These are phyloP conservation scores for Tachina fera DNA, from an alignment of 2,888 invertebrate genomes.

Conservation along the genomic window DNA sequence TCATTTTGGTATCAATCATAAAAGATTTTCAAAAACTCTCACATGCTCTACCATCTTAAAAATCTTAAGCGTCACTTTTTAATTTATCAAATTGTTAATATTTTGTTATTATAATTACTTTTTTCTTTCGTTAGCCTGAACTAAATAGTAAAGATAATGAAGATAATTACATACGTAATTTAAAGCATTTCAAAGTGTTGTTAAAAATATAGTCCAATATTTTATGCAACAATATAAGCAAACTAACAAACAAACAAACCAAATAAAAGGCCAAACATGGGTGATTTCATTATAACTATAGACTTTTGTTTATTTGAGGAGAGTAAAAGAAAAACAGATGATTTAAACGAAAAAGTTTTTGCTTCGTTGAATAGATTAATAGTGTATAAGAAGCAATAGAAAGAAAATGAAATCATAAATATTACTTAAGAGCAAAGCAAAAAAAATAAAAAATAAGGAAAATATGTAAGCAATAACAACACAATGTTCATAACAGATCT, in stretches of 20 bases:
- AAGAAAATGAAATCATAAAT: slow-evolving; percentile 56
- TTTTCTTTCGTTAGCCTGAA: slow-evolving; percentile 5
- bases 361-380: slow-evolving; percentile 55
- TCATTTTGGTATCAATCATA: not conserved
- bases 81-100: slow-evolving; percentile 32
- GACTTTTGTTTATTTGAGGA: slow-evolving; percentile 27
- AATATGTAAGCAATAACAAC: not conserved
- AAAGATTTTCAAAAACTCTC: not conserved
- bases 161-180: slow-evolving; percentile 66
- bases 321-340: slow-evolving; percentile 36
- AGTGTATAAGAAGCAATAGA: slow-evolving; percentile 23
- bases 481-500: slow-evolving; percentile 17
- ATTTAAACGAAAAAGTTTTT: slow-evolving; percentile 46
- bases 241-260: slow-evolving; percentile 48
- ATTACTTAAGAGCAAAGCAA: slow-evolving; percentile 61
- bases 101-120: not conserved
- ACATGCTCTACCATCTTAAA: slow-evolving; percentile 28
- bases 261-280: slow-evolving; percentile 24
- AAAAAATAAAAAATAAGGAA: too few species aligned
- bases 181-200: slow-evolving; percentile 45
- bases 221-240: slow-evolving; percentile 65
- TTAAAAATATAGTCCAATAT: slow-evolving; percentile 29
- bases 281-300: slow-evolving; percentile 25
- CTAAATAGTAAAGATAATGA: slow-evolving; percentile 30
- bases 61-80: slow-evolving; percentile 49